Percentiles rank a stretch among this genome's conserved stretches.
Evolutionary conservation across 2,113 vertebrate species (phyloP).

Genomic region (Poeciliopsis retropinna): DNA sequence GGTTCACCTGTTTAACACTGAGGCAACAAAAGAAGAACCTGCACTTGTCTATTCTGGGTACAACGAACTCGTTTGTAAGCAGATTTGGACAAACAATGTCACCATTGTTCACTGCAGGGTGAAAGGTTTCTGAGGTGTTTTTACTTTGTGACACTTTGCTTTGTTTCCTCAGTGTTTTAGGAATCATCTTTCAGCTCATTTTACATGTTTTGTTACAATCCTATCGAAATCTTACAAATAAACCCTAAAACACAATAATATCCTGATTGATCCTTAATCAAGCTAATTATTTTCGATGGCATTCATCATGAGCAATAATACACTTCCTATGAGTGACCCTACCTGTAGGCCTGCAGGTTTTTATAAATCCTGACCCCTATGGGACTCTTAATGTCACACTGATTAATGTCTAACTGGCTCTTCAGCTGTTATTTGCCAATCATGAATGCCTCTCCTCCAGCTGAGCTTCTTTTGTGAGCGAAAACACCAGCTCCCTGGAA

Average conservation of each 20-base stretch:
- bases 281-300: too few relatives aligned
- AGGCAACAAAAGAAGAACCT: slow-evolving; percentile 9
- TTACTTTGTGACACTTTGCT: background rate
- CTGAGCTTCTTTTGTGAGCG: slow-evolving; percentile 43
- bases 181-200: background rate
- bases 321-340: background rate
- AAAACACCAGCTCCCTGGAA: slow-evolving; percentile 15
- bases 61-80: slow-evolving; percentile 13
- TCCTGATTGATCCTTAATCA: background rate
- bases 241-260: background rate
- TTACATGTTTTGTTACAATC: background rate
- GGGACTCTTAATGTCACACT: slow-evolving; percentile 2
- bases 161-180: background rate
- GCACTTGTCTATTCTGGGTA: background rate
- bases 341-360: background rate
- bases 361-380: slow-evolving; percentile 2
- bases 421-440: slow-evolving; percentile 34
- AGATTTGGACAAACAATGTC: slow-evolving; percentile 28
- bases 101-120: slow-evolving; percentile 7
- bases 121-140: background rate
- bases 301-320: background rate
- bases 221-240: background rate
- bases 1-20: background rate
- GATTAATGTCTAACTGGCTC: slow-evolving; percentile 33
- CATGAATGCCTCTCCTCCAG: slow-evolving; percentile 33